Percentiles rank a stretch among this genome's conserved stretches.
These are phyloP conservation scores for Aradus depressus DNA, from an alignment of 2,888 invertebrate species.

Conservation along the genomic window DNA sequence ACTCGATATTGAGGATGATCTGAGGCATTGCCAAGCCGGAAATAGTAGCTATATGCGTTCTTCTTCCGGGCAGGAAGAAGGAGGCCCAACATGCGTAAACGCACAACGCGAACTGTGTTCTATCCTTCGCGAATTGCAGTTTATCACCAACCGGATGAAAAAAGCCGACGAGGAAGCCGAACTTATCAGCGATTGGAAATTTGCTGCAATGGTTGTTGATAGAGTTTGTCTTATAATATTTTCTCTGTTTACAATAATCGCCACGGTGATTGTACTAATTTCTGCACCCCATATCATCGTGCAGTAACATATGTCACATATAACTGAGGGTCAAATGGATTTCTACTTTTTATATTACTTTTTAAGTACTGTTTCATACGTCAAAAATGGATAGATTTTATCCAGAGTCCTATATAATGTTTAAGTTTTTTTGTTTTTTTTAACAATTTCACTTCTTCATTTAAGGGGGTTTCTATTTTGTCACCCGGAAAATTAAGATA, in stretches of 20 bases:
- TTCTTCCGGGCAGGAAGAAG: slow-evolving; percentile 22
- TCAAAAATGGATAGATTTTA: no score
- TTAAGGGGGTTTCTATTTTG: no score
- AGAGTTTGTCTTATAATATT: slow-evolving; percentile 93
- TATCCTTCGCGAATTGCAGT: slow-evolving; percentile 85
- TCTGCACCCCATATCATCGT: slow-evolving; percentile 92
- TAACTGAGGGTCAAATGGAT: background rate
- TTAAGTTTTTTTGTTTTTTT: no score
- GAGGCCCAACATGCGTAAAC: slow-evolving; percentile 37
- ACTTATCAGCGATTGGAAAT: slow-evolving; percentile 93
- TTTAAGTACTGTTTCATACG: no score
- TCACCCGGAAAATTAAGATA: no score
- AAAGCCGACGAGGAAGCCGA: slow-evolving; percentile 90
- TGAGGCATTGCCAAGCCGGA: slow-evolving; percentile 42
- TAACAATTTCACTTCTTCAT: no score
- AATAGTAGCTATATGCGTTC: slow-evolving; percentile 30
- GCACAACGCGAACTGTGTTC: slow-evolving; percentile 68
- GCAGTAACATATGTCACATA: slow-evolving; percentile 46
- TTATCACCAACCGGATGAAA: slow-evolving; percentile 87
- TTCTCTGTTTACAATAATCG: slow-evolving; percentile 85
- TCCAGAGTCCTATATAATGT: no score
- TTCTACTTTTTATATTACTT: no score
- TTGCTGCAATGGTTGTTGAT: slow-evolving; percentile 97
- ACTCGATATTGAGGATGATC: slow-evolving; percentile 90
- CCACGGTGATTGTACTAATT: slow-evolving; percentile 80